Evolutionary conservation across 2,113 vertebrate genomes (phyloP).

Genomic region (Nothoprocta pentlandii): DNA sequence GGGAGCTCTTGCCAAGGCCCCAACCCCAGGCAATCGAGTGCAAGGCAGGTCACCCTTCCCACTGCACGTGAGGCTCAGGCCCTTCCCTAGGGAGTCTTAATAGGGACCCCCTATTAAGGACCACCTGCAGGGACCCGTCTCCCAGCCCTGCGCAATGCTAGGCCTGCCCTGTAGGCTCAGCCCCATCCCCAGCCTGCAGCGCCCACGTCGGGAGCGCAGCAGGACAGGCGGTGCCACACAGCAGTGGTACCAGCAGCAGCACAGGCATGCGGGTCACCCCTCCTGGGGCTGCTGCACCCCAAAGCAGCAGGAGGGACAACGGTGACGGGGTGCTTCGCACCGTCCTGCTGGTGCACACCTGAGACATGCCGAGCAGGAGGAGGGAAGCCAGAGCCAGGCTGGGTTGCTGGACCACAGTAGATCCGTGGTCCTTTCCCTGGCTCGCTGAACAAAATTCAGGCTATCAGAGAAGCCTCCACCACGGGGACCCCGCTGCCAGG

Average conservation of each 20-base stretch:
- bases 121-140: background rate
- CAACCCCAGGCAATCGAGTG: background rate
- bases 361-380: background rate
- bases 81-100: background rate
- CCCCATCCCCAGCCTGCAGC: rapidly evolving
- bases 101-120: too few species aligned
- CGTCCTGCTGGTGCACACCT: background rate
- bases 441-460: background rate
- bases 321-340: background rate
- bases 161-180: background rate
- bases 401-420: rapidly evolving
- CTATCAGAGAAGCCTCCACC: rapidly evolving
- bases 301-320: background rate
- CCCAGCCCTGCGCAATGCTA: background rate
- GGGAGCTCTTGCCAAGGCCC: background rate
- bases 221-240: background rate
- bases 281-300: background rate
- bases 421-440: rapidly evolving
- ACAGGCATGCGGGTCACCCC: background rate
- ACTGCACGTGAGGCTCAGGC: background rate
- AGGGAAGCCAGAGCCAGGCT: background rate
- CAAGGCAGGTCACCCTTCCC: background rate
- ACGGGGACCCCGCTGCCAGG: rapidly evolving
- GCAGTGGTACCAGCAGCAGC: background rate
- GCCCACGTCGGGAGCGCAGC: rapidly evolving